Conservation (phyloP, 2,888 invertebrate species). For the Ichneumoninae sp. region DNA sequence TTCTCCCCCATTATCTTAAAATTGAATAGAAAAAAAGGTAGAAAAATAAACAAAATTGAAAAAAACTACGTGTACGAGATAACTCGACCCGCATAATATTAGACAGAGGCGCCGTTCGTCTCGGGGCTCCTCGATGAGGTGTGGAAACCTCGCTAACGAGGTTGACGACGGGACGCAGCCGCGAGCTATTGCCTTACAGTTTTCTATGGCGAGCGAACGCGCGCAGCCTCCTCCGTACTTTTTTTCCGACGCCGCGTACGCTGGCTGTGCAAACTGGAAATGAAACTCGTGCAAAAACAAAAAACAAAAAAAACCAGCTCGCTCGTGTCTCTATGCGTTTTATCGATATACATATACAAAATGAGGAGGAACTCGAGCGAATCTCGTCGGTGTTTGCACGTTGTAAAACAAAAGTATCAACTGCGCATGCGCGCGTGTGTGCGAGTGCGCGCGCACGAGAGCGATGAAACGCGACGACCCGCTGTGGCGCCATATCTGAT, state of each 20-base stretch:
- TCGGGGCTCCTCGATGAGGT: slow-evolving; percentile 20
- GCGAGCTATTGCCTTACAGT: slow-evolving; percentile 32
- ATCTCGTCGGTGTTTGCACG: slow-evolving; percentile 46
- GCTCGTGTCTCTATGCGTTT: slow-evolving; percentile 17
- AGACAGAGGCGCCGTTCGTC: slow-evolving; percentile 5
- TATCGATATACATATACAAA: slow-evolving; percentile 12
- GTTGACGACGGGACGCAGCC: slow-evolving; percentile 54
- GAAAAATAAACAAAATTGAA: no score
- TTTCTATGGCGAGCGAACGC: neutral
- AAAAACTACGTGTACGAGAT: no score
- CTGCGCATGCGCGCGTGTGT: neutral
- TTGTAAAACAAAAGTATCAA: slow-evolving; percentile 59
- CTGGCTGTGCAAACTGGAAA: slow-evolving; percentile 27
- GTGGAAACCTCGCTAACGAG: slow-evolving; percentile 58
- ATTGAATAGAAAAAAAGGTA: no score
- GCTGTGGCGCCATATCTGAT: slow-evolving; percentile 65
- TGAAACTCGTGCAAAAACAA: slow-evolving; percentile 41
- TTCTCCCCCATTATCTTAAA: neutral
- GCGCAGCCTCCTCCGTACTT: slow-evolving; percentile 12
- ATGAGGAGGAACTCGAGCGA: slow-evolving; percentile 27
- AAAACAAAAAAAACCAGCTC: neutral
- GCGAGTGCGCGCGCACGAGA: slow-evolving; percentile 19
- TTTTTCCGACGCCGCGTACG: neutral
- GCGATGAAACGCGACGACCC: slow-evolving; percentile 58
- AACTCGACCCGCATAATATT: slow-evolving; percentile 1